Conservation (phyloP, 1,140 invertebrate genomes). For the Drosophila mauritiana region DNA sequence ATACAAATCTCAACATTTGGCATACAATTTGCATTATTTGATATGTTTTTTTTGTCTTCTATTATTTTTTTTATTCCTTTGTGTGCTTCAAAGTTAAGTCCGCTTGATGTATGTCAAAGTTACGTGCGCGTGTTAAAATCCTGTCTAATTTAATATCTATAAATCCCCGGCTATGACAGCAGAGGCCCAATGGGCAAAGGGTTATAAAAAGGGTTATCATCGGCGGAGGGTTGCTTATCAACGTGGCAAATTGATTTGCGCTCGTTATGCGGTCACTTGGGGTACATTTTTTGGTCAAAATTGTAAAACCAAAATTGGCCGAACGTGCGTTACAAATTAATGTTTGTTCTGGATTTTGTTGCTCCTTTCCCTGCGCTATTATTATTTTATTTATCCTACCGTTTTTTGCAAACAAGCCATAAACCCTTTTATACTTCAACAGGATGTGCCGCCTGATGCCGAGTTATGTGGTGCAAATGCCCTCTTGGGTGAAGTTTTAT, state of each 20-base stretch:
- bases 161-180: constrained; percentile 71
- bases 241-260: constrained; percentile 80
- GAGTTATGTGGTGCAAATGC: constrained; percentile 78
- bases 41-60: constrained; percentile 10
- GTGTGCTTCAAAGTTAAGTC: constrained; percentile 60
- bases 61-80: constrained; percentile 11
- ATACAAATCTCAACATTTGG: constrained; percentile 74
- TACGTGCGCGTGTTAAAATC: constrained; percentile 79
- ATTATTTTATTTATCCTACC: constrained; percentile 36
- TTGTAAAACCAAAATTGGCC: constrained; percentile 78
- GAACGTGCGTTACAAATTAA: constrained; percentile 83
- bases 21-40: constrained; percentile 72
- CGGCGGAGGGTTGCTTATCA: constrained; percentile 70
- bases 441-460: constrained; percentile 61
- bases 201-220: constrained; percentile 45
- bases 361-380: constrained; percentile 30
- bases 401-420: constrained; percentile 68
- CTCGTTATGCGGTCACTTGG: constrained; percentile 81
- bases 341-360: constrained; percentile 77
- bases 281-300: constrained; percentile 79
- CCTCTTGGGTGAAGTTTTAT: constrained; percentile 47
- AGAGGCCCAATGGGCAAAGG: constrained; percentile 23
- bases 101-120: constrained; percentile 77
- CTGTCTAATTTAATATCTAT: constrained; percentile 80
- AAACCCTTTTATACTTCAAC: constrained; percentile 83